These are phyloP conservation scores for Agelaius tricolor DNA, from an alignment of 2,113 vertebrate genomes.

Conservation along the genomic window DNA sequence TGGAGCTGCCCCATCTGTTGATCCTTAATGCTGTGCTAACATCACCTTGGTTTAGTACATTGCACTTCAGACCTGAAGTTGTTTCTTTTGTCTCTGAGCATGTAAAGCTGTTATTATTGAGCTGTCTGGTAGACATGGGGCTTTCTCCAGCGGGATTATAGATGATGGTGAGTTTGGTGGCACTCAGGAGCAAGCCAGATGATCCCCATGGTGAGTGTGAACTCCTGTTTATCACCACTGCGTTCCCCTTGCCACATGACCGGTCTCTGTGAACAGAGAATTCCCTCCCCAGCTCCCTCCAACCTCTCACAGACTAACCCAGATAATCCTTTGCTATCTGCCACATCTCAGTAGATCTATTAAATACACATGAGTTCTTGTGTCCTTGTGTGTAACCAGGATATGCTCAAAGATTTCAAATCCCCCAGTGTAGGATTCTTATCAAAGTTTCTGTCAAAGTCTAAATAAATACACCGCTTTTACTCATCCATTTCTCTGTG, in stretches of 20 bases:
- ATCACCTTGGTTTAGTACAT: background rate
- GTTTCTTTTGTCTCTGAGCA: background rate
- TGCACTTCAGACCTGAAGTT: background rate
- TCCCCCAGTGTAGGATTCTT: background rate
- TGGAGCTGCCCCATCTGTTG: background rate
- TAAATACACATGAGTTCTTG: background rate
- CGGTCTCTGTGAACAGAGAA: background rate
- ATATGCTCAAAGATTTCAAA: background rate
- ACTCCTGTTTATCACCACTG: background rate
- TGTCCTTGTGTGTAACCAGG: slow-evolving; percentile 5
- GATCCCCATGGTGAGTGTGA: background rate
- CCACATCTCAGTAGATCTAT: slow-evolving; percentile 13
- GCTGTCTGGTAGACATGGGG: background rate
- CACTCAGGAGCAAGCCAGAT: background rate
- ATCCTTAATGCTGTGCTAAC: background rate
- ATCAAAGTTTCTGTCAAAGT: background rate
- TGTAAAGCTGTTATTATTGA: background rate
- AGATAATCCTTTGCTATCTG: slow-evolving; percentile 57
- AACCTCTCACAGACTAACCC: slow-evolving; percentile 20
- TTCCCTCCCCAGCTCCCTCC: slow-evolving; percentile 1
- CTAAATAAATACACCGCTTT: background rate
- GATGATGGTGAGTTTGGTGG: background rate
- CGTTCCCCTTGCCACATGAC: background rate
- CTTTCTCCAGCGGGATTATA: background rate
- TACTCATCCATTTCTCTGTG: background rate